These are phyloP conservation scores for Oscarella lobularis DNA, from an alignment of 37 sponge, comb jelly and placozoan species.

Conservation along the genomic window DNA sequence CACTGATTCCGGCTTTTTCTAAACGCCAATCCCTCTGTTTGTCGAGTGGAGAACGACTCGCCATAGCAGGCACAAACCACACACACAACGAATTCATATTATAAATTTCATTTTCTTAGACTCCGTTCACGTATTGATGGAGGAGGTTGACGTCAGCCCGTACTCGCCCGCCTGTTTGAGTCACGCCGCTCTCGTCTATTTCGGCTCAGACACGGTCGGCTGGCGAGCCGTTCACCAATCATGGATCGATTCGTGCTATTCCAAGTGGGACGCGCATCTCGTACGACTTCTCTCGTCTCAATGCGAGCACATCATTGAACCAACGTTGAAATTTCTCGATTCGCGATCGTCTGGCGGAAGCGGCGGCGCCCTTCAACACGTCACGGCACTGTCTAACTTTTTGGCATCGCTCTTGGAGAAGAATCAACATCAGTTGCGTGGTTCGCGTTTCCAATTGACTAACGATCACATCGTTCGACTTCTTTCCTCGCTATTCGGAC, in stretches of 20 bases:
- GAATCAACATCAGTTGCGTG: background rate
- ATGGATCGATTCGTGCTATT: background rate
- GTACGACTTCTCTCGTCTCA: background rate
- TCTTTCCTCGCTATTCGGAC: background rate
- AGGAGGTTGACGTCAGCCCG: too few species aligned
- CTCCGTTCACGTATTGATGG: too few species aligned
- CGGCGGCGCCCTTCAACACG: background rate
- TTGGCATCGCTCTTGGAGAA: background rate
- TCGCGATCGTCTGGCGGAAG: background rate
- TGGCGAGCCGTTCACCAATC: background rate
- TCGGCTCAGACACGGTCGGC: background rate
- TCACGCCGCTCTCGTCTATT: background rate
- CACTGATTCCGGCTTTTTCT: too few species aligned
- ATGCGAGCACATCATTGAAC: background rate
- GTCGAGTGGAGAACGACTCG: too few species aligned
- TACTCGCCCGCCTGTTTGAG: too few species aligned
- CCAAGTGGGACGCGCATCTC: background rate
- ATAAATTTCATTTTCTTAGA: too few species aligned
- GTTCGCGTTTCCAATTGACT: background rate
- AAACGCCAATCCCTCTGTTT: too few species aligned
- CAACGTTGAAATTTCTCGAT: background rate
- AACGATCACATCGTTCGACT: background rate
- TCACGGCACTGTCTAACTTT: constrained; percentile 1
- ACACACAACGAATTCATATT: too few species aligned
- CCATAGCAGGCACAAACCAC: too few species aligned